Conservation (phyloP, 2,888 invertebrate species). For the Saturnia pavonia region DNA sequence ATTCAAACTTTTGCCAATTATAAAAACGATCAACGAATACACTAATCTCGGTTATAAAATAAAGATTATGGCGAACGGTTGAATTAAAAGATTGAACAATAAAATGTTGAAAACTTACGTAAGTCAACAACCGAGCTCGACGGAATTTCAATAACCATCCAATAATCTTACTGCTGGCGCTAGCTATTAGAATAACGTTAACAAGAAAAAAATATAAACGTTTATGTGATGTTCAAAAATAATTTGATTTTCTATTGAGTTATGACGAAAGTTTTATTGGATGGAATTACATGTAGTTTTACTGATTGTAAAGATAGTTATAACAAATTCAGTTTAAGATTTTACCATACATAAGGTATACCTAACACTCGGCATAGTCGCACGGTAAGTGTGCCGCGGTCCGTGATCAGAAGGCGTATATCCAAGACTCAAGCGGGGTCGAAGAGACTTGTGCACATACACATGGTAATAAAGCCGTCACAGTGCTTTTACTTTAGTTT, state of each 20-base stretch:
- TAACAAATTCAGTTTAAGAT: background rate
- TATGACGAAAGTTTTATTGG: constrained; percentile 3
- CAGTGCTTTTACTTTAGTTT: no score
- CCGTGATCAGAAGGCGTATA: no score
- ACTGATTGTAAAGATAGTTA: background rate
- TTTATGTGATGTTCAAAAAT: background rate
- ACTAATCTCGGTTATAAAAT: background rate
- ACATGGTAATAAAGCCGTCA: no score
- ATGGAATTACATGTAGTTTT: background rate
- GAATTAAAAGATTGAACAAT: background rate
- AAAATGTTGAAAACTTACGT: background rate
- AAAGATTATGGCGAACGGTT: background rate
- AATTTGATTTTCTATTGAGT: background rate
- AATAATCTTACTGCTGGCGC: background rate
- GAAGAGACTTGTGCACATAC: no score
- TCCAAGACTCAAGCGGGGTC: no score
- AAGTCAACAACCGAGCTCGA: background rate
- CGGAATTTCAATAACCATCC: background rate
- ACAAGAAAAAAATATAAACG: background rate
- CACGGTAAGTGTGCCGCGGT: no score
- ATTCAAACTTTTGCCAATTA: background rate
- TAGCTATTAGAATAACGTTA: background rate
- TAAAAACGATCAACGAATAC: background rate
- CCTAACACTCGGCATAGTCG: no score
- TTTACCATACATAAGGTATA: background rate